Evolutionary conservation across 2,888 invertebrate genomes (phyloP).

Genomic region (Limnephilus marmoratus): DNA sequence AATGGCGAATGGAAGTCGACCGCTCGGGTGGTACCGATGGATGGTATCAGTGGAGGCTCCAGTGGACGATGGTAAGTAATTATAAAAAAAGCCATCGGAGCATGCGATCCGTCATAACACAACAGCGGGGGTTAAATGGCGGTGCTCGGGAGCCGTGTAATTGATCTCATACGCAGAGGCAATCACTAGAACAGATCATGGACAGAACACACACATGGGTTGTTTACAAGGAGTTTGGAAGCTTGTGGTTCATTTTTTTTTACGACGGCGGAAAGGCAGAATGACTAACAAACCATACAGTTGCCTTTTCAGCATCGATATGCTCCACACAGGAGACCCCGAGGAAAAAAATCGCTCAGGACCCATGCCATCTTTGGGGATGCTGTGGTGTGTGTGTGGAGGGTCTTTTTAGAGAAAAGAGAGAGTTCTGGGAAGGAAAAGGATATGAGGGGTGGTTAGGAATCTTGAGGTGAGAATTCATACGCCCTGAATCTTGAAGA

Average conservation of each 20-base stretch:
- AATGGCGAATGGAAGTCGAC: neutral
- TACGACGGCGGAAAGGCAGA: no score
- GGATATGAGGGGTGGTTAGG: no score
- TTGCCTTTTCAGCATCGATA: no score
- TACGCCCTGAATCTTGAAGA: no score
- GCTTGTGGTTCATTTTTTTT: neutral
- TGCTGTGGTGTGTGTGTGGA: no score
- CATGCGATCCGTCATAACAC: constrained; percentile 26
- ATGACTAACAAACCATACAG: no score
- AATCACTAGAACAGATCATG: constrained; percentile 26
- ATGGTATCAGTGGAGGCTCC: neutral
- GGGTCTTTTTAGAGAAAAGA: no score
- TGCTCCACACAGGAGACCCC: no score
- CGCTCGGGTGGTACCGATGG: neutral
- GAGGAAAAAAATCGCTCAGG: no score
- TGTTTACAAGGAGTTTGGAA: neutral
- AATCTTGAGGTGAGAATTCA: no score
- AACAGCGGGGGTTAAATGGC: neutral
- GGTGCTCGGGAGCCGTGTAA: neutral
- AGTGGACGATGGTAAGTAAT: neutral
- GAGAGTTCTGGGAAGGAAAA: no score
- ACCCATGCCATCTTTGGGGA: no score
- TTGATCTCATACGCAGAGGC: constrained; percentile 7
- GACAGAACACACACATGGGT: neutral
- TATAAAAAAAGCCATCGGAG: neutral